Evolutionary conservation across 2,888 invertebrate genomes (phyloP).

Genomic region (Macropis europaea): DNA sequence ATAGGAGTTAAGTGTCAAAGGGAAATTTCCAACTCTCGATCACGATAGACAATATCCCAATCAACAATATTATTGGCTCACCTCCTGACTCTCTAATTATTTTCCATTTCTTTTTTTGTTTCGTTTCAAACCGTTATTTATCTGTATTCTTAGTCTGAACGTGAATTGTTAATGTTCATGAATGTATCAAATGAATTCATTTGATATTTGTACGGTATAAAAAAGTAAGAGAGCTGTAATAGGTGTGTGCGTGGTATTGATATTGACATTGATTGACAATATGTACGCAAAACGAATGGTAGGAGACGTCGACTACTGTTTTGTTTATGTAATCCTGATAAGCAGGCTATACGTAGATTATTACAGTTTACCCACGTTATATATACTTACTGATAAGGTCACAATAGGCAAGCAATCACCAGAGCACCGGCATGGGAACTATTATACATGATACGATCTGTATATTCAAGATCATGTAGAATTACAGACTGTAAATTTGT

Average conservation of each 20-base stretch:
- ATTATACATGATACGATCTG: not conserved
- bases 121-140: no score
- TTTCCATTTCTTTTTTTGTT: no score
- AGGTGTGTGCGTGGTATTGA: not conserved
- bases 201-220: no score
- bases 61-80: not conserved
- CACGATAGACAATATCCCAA: not conserved
- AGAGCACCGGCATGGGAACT: not conserved
- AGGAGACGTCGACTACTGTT: slow-evolving; percentile 19
- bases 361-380: slow-evolving; percentile 36
- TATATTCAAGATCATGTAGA: not conserved
- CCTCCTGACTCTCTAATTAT: no score
- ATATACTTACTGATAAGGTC: slow-evolving; percentile 43
- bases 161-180: no score
- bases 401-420: not conserved
- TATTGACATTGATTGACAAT: not conserved
- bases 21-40: slow-evolving; percentile 5
- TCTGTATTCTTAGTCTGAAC: no score
- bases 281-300: slow-evolving; percentile 11
- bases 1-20: slow-evolving; percentile 12
- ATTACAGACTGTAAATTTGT: not conserved
- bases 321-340: slow-evolving; percentile 41
- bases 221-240: not conserved
- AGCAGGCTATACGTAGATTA: slow-evolving; percentile 34
- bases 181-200: no score